Evolutionary conservation across 92 coral and sea anemone species (phyloP).

Genomic region (Virgularia gustaviana): DNA sequence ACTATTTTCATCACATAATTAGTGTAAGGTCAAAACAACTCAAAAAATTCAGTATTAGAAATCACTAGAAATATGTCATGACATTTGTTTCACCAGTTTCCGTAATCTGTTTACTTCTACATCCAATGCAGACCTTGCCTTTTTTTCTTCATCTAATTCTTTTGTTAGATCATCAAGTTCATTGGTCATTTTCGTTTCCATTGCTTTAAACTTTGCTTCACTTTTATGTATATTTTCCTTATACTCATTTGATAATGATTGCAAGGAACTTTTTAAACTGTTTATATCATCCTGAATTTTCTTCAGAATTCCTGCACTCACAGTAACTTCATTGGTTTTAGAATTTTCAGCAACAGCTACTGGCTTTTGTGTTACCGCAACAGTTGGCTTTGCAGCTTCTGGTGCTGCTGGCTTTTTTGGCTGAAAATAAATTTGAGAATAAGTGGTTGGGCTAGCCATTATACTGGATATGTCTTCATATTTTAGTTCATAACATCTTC

Average conservation of each 20-base stretch:
- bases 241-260: conserved; percentile 37
- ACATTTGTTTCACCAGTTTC: conserved; percentile 28
- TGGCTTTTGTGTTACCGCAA: conserved; percentile 48
- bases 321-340: conserved; percentile 24
- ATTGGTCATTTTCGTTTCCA: conserved; percentile 55
- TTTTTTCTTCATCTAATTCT: conserved; percentile 91
- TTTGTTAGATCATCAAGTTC: conserved; percentile 72
- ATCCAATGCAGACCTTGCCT: conserved; percentile 70
- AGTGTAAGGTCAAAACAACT: background rate
- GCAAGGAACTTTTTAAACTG: conserved; percentile 54
- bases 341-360: conserved; percentile 45
- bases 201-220: conserved; percentile 28
- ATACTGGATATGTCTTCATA: no score
- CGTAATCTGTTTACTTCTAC: conserved; percentile 78
- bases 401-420: conserved; percentile 60
- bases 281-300: conserved; percentile 63
- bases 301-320: conserved; percentile 46
- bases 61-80: background rate
- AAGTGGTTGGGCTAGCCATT: background rate
- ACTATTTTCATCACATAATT: background rate
- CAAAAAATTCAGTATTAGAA: background rate
- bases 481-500: no score
- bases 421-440: conserved; percentile 49
- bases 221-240: conserved; percentile 68
- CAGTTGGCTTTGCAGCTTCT: conserved; percentile 38